Evolutionary conservation across 1,140 invertebrate genomes (phyloP), one percentile per base, ranked within the genome.

Genomic region (Panulirus ornatus): DNA sequence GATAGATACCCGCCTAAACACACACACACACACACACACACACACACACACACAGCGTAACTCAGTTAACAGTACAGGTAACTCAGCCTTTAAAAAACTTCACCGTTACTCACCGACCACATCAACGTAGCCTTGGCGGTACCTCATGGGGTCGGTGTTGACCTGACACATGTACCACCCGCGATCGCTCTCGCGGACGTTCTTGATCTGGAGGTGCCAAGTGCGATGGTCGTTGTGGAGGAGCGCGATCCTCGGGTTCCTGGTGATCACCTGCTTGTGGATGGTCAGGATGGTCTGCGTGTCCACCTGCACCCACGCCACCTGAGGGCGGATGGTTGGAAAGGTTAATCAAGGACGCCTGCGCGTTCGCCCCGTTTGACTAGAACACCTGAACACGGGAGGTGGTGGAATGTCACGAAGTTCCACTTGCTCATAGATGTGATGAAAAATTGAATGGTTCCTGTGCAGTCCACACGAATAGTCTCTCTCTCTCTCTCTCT

Each of bases 101-200:
- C 44, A n/a, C 14, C 44, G 44, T 47, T 11, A 47, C 44, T 47
- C 44, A 47, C 44, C 14, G 14, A 47, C 44, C 44, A 81, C 78
- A 34, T 81, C 78, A 16, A 81, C 78, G 16, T 81, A 81, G 22
- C 78, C 78, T 22, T 81, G 78, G 30, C 36, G 51, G 44, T 27
- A 81, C 16, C 78, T 54, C 78, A 81, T 98, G 6, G 97, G 97
- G 93, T 97, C 97, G 3, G 97, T 98, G 93, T 98, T 98, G 92
- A 98, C 96, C 94, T 98, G 97, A 94, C 97, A 98, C 93, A 94
- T 94, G 92, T 94, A 94, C 30, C 92, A 86, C 2, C 78, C 78
- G 5, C 78, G 78, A 34, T 81, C 78, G n/a, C 19, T 58, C 78
- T 81, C 78, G 47, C 22, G 30, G 14, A 81, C 78, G 51, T 58